A percentile compares a stretch with the other conserved stretches of the same genome.
Conservation (phyloP, 2,888 invertebrate genomes). For the Heliconius sara region DNA sequence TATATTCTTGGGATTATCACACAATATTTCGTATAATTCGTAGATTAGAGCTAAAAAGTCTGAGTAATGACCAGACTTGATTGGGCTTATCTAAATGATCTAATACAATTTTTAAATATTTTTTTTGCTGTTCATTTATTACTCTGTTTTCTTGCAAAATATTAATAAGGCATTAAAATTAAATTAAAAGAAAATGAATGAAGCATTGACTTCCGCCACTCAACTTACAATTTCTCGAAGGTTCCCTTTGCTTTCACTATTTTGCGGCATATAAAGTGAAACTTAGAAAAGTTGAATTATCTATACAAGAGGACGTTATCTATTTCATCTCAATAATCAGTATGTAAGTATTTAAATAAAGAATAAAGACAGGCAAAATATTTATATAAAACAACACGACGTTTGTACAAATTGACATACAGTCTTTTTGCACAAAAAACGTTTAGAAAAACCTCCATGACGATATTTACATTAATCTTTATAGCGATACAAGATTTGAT, state of each 20-base stretch:
- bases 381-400: conserved; percentile 1
- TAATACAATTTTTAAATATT: not conserved
- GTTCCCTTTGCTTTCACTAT: too few species aligned
- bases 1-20: not conserved
- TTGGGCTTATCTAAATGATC: too few species aligned
- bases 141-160: too few species aligned
- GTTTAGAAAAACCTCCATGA: conserved; percentile 7
- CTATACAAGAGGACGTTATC: not conserved
- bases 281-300: not conserved
- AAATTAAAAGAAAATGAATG: too few species aligned
- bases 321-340: not conserved
- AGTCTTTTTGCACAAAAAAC: conserved; percentile 1
- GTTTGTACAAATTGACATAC: not conserved
- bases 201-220: too few species aligned
- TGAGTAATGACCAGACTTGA: conserved; percentile 6
- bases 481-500: not conserved
- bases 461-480: conserved; percentile 7
- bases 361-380: not conserved
- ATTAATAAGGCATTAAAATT: too few species aligned
- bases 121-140: not conserved
- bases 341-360: not conserved
- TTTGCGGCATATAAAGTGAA: too few species aligned
- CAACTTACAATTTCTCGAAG: too few species aligned
- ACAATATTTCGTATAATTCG: conserved; percentile 3
- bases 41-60: not conserved